Evolutionary conservation across 2,113 vertebrate genomes (phyloP), one percentile per base, ranked within the genome.

Genomic region (Centrocercus urophasianus): DNA sequence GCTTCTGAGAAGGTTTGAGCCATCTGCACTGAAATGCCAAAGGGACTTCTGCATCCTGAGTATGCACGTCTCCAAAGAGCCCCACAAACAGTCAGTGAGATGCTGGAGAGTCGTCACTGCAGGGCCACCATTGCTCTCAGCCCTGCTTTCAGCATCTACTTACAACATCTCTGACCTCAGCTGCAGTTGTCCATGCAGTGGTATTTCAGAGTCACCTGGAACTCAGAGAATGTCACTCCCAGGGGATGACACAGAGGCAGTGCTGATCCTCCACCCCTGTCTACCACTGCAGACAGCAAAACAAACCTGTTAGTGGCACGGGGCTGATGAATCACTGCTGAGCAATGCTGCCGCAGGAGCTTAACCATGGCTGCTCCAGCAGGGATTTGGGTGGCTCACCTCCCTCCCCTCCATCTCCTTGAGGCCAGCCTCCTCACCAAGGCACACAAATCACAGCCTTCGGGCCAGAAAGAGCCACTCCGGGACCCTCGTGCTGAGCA

Each of bases 321-420:
- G 48, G 50, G 69, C 77, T 83, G 80, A 78, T 93, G 93, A 94
- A 83, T 93, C 92, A 96, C 65, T 17, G 43, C 47, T 93, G 96
- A 95, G 92, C 92, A 94, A 96, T 92, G 66, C 91, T 34, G 70
- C 87, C 1, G 3, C 22, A 0, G 27, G 65, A 89, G 16, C 28
- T 89, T 87, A 95, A 93, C 94, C n/a, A 0, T 13, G 8, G 64
- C 18, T 47, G 0, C 75, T 81, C 94, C 93, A 60, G 74, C 11
- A 56, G 28, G 81, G 57, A 78, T n/a, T 28, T 8, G 77, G 47
- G 5, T 0, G 18, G 60, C 48, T 84, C 86, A 11, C 43, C 43
- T 78, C 67, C 83, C 71, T 81, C 47, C 86, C 48, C 1, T 6
- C 28, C 42, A 24, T 20, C 32, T 42, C 43, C 0, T 0, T 34